A percentile compares a stretch with the other conserved stretches of the same genome.
Conservation (phyloP, 2,888 invertebrate species). For the Metallyticus violacea region DNA sequence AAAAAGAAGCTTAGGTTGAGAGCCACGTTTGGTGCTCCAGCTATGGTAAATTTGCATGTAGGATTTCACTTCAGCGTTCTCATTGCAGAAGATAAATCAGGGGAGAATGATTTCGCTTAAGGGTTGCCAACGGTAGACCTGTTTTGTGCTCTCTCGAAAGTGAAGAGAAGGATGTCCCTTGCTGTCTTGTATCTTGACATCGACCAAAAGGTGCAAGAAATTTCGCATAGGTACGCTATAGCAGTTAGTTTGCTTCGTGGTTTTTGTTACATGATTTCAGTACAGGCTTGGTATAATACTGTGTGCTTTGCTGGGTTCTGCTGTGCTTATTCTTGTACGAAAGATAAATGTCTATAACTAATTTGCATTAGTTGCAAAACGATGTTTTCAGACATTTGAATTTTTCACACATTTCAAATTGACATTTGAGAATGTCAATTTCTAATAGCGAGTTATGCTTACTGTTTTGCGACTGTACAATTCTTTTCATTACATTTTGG, state of each 20-base stretch:
- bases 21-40: not conserved
- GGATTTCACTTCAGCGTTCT: not conserved
- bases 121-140: not conserved
- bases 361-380: too few species aligned
- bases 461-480: too few species aligned
- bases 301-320: not conserved
- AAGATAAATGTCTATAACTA: not conserved
- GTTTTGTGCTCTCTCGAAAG: not conserved
- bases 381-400: too few species aligned
- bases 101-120: not conserved
- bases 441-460: too few species aligned
- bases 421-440: not conserved
- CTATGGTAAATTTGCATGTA: not conserved
- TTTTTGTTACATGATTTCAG: not conserved
- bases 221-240: not conserved
- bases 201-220: not conserved
- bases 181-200: not conserved
- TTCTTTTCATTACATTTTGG: too few species aligned
- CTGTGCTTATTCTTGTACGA: not conserved
- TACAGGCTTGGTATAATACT: not conserved
- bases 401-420: not conserved
- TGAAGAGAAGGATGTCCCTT: not conserved
- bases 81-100: not conserved
- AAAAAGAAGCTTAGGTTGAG: not conserved
- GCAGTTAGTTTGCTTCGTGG: not conserved